phyloP scores from a whole-genome alignment of 2,113 vertebrate species.

The Tamias sibiricus region DNA sequence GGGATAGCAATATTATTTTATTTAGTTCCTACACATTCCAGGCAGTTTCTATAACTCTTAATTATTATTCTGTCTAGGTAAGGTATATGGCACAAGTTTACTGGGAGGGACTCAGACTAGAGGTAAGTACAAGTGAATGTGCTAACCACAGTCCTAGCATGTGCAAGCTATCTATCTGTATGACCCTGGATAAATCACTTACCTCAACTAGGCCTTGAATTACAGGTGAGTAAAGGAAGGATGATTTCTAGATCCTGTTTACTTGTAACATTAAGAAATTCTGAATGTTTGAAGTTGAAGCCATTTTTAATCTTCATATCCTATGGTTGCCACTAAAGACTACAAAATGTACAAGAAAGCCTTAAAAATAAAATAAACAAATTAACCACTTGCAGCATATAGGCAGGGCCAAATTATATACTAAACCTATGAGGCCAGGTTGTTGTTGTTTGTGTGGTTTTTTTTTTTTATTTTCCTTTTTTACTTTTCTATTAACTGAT shows the following conservation, averaged over 20 bases:
- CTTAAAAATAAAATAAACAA: constrained; percentile 28
- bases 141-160: neutral
- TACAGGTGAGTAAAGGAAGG: neutral
- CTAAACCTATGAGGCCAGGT: neutral
- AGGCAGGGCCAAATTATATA: neutral
- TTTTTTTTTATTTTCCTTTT: neutral
- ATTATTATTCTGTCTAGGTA: neutral
- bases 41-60: neutral
- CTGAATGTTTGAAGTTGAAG: constrained; percentile 39
- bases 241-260: neutral
- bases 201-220: neutral
- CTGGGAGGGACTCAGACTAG: neutral
- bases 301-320: neutral
- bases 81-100: neutral
- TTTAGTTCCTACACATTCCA: neutral
- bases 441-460: too few relatives aligned
- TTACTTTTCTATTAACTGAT: constrained; percentile 52
- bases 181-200: neutral
- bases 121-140: neutral
- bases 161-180: neutral
- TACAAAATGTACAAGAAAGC: neutral
- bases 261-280: constrained; percentile 39
- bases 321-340: neutral
- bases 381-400: neutral
- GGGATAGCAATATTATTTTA: neutral